These are phyloP conservation scores for Oeneis ivallda DNA, from an alignment of 2,888 invertebrate genomes.

Conservation along the genomic window DNA sequence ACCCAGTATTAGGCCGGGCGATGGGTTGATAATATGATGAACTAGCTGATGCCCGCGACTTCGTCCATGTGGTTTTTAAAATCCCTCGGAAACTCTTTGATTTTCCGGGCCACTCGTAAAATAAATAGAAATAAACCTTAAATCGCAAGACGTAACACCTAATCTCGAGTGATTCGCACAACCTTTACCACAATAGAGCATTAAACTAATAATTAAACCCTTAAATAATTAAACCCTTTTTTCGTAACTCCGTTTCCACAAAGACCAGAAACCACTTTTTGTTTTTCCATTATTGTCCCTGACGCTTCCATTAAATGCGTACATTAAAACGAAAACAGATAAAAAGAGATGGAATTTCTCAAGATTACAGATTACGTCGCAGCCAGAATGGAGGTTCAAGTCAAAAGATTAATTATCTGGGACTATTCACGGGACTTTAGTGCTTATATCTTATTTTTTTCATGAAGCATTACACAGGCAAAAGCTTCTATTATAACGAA, in stretches of 20 bases:
- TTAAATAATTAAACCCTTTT: conserved; percentile 25
- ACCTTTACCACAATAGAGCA: background rate
- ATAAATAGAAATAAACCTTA: too few species aligned
- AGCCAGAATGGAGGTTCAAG: conserved; percentile 35
- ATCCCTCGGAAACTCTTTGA: too few species aligned
- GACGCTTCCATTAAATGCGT: conserved; percentile 40
- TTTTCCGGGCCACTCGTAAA: too few species aligned
- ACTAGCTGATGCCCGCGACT: too few species aligned
- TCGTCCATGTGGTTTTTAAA: too few species aligned
- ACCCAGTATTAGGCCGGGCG: too few species aligned
- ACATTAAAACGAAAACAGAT: conserved; percentile 42
- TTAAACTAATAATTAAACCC: background rate
- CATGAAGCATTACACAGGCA: conserved; percentile 4
- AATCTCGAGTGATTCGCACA: background rate
- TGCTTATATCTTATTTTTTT: conserved; percentile 25
- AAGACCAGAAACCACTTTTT: conserved; percentile 30
- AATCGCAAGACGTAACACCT: background rate
- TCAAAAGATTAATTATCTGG: conserved; percentile 41
- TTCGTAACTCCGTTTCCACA: background rate
- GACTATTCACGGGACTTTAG: conserved; percentile 30
- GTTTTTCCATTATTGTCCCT: conserved; percentile 37
- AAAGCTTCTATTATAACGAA: background rate
- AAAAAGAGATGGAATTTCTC: conserved; percentile 41
- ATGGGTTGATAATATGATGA: too few species aligned
- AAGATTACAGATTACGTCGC: conserved; percentile 49